Evolutionary conservation across 35 echinoderm and acorn worm genomes (phyloP), one percentile per base, ranked within the genome.

Genomic region (Nesometra sesokonis): DNA sequence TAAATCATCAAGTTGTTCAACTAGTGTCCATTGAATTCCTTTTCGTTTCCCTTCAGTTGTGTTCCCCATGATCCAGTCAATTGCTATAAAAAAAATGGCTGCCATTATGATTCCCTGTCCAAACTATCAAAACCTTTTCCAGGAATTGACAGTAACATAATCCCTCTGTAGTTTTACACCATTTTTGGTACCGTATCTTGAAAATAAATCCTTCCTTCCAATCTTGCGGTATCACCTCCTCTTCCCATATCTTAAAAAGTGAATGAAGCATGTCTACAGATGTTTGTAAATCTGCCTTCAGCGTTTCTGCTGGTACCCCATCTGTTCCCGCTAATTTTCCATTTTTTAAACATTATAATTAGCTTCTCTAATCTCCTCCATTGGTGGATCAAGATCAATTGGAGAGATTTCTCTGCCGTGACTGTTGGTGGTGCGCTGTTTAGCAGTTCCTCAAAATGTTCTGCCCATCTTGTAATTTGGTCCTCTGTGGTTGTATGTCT

Each of bases 281-380:
- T 82, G 80, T 82, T 82, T 82, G n/a, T 35, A 82, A 82, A 82
- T 82, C 80, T 82, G 80, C 80, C 35, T 82, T 82, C 34, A 82
- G 29, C 21, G 80, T 32, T 82, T 82, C 80, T 82, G 80, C 80
- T 82, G 80, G 29, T 82, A 82, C 34, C 80, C 80, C 32, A 35
- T 35, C 80, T 82, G 80, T 5, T 32, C 80, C 80, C 34, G 80
- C 80, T 8, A 32, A 82, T 32, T 34, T 82, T 21, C 80, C 33
- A 82, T 35, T 82, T 82, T 82, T 82, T 34, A 82, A 21, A 15
- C 17, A 82, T 32, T 32, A 82, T 17, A 3, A 82, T 13, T 82
- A 32, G 80, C 80, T 32, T 82, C 35, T 32, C 35, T 32, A 82
- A 82, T 82, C 34, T 82, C 80, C 80, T 82, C 33, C 35, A 15